A percentile compares a stretch with the other conserved stretches of the same genome.
phyloP scores from a whole-genome alignment of 2,888 invertebrate species.

The Hemistola chrysoprasaria region DNA sequence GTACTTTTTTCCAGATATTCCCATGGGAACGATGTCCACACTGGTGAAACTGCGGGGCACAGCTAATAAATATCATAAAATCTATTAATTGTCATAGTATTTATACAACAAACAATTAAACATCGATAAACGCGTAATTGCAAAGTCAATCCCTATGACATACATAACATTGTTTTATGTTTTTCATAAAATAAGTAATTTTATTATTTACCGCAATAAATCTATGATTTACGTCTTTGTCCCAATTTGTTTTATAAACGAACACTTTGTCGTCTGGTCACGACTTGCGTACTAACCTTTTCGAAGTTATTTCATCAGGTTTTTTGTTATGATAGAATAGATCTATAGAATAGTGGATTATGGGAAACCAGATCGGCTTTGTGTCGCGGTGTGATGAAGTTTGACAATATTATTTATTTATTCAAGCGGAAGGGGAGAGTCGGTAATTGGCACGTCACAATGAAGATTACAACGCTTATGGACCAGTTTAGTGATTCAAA shows the following conservation, averaged over 20 bases:
- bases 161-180: slow-evolving; percentile 3
- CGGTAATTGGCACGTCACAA: slow-evolving; percentile 77
- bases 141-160: slow-evolving; percentile 2
- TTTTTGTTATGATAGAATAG: slow-evolving; percentile 4
- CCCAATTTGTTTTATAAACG: slow-evolving; percentile 26
- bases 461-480: slow-evolving; percentile 76
- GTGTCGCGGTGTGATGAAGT: slow-evolving; percentile 42
- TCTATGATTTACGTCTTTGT: slow-evolving; percentile 23
- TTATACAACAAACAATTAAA: slow-evolving; percentile 28
- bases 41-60: no score
- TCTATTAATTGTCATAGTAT: slow-evolving; percentile 27
- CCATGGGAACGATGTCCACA: no score
- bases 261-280: neutral
- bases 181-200: slow-evolving; percentile 1
- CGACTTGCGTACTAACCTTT: no score
- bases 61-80: slow-evolving; percentile 38
- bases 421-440: slow-evolving; percentile 78
- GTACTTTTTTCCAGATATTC: no score
- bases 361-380: slow-evolving; percentile 39
- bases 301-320: neutral
- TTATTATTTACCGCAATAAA: slow-evolving; percentile 3
- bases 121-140: slow-evolving; percentile 7
- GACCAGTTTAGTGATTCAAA: slow-evolving; percentile 77
- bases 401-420: slow-evolving; percentile 74
- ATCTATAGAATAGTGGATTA: slow-evolving; percentile 28